A percentile compares a stretch with the other conserved stretches of the same genome.
Conservation (phyloP, 2,113 vertebrate genomes). For the Thalassoma bifasciatum region DNA sequence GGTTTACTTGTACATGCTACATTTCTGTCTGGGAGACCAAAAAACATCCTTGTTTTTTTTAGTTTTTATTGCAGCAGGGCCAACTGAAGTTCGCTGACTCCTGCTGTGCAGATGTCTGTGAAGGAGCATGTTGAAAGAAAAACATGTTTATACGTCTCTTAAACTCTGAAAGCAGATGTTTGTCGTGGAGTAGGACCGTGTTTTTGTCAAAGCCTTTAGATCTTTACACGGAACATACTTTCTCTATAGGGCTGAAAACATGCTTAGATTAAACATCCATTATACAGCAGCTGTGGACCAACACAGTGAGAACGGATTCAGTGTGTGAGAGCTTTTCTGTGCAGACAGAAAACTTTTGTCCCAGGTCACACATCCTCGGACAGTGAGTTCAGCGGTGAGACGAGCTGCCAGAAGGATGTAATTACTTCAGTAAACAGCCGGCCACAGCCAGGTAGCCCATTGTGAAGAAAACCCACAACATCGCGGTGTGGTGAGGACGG, state of each 20-base stretch:
- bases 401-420: conserved; percentile 47
- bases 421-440: conserved; percentile 72
- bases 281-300: not conserved
- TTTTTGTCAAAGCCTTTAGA: conserved; percentile 13
- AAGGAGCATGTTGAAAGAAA: not conserved
- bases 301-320: conserved; percentile 31
- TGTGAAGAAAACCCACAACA: conserved; percentile 5
- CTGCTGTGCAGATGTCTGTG: conserved; percentile 8
- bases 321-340: conserved; percentile 41
- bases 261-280: not conserved
- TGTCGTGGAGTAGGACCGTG: not conserved
- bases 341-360: conserved; percentile 70
- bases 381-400: conserved; percentile 34
- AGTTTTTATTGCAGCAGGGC: not conserved
- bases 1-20: too few species aligned
- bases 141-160: not conserved
- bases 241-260: not conserved
- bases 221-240: conserved; percentile 25
- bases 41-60: not conserved
- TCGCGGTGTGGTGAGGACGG: not conserved
- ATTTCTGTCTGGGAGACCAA: too few species aligned
- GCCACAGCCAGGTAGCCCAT: conserved; percentile 1
- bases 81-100: conserved; percentile 14
- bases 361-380: conserved; percentile 69
- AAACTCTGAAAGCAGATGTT: conserved; percentile 51